These are phyloP conservation scores for Allolobophora icterica DNA, from an alignment of 2,888 invertebrate species.

Conservation along the genomic window DNA sequence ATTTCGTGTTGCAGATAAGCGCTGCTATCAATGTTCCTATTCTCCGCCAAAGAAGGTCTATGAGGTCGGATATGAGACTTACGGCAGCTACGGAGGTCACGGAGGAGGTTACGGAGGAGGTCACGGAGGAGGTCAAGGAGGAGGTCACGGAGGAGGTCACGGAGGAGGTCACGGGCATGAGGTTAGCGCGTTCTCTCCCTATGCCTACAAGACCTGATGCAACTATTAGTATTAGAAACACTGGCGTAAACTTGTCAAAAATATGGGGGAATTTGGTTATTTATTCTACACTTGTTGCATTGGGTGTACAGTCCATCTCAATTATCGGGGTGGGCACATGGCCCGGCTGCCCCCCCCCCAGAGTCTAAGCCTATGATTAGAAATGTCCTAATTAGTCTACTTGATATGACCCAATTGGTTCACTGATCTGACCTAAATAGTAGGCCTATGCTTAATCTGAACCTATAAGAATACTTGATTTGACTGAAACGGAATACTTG, in stretches of 20 bases:
- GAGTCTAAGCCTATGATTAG: too few species aligned
- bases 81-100: slow-evolving; percentile 50
- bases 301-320: too few species aligned
- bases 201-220: neutral
- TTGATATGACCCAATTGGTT: too few species aligned
- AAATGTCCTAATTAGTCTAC: too few species aligned
- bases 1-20: slow-evolving; percentile 28
- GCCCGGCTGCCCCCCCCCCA: too few species aligned
- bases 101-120: slow-evolving; percentile 47
- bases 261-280: too few species aligned
- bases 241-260: too few species aligned
- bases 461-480: too few species aligned
- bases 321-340: too few species aligned
- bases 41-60: slow-evolving; percentile 46
- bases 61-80: slow-evolving; percentile 32
- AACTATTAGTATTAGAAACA: neutral
- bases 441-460: too few species aligned
- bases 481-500: too few species aligned
- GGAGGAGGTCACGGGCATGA: slow-evolving; percentile 33
- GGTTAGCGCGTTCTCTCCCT: neutral
- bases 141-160: slow-evolving; percentile 51
- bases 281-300: too few species aligned
- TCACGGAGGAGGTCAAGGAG: slow-evolving; percentile 43
- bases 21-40: slow-evolving; percentile 48
- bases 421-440: neutral